phyloP scores from a whole-genome alignment of 92 coral and sea anemone species.

The Pocillopora grandis region DNA sequence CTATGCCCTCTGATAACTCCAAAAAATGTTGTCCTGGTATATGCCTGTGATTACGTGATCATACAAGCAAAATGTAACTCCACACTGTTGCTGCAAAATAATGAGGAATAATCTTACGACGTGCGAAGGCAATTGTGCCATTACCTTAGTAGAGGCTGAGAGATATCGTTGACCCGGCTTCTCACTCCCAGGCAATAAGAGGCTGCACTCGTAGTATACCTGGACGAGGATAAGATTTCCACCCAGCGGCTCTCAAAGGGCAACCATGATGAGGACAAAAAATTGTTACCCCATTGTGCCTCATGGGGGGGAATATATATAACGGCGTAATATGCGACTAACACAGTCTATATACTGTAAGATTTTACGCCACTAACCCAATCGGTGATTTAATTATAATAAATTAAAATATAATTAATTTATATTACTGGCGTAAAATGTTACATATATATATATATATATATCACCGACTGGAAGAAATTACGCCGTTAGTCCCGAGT shows the following conservation, averaged over 20 bases:
- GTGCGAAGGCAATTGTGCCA: constrained; percentile 46
- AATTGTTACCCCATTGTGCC: constrained; percentile 53
- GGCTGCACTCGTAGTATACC: constrained; percentile 49
- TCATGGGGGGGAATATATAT: constrained; percentile 31
- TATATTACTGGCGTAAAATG: too few species aligned
- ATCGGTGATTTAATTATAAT: too few species aligned
- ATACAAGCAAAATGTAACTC: constrained; percentile 56
- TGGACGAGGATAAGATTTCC: constrained; percentile 79
- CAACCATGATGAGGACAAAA: constrained; percentile 66
- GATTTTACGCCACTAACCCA: too few species aligned
- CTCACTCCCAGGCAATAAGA: constrained; percentile 40
- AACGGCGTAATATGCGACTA: too few species aligned
- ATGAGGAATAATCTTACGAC: constrained; percentile 53
- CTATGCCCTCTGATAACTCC: constrained; percentile 65
- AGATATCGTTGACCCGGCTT: constrained; percentile 62
- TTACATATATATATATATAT: too few species aligned
- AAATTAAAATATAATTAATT: too few species aligned
- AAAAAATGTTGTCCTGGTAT: constrained; percentile 79
- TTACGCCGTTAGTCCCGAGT: too few species aligned
- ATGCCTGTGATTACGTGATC: constrained; percentile 65
- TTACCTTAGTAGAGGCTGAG: constrained; percentile 71
- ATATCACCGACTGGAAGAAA: too few species aligned
- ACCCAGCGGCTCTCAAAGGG: constrained; percentile 62
- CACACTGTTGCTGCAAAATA: constrained; percentile 69
- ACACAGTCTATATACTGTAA: too few species aligned